Base-by-base conservation (phyloP, 2,888 invertebrate species). In the Teinopalpus imperialis region DNA sequence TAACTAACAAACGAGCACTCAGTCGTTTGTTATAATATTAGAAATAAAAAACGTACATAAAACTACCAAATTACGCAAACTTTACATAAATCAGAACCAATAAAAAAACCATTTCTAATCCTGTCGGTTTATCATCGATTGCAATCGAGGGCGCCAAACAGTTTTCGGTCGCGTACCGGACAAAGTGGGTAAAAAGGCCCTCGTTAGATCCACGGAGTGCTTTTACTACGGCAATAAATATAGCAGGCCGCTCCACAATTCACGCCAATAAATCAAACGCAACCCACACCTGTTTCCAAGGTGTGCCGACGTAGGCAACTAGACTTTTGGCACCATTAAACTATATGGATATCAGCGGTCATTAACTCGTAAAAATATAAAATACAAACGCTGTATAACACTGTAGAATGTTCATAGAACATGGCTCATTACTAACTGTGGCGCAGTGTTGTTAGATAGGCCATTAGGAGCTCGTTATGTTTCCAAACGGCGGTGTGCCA, bases 201-300 rank as follows among this genome's bases (percentile, higher is more conserved):
- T 3, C 14, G 9, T n/a, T 6, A 10, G 10, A 26, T 1, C 9
- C 16, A 18, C 16, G 16, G 18, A 27, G 13, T 13, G 8, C 8
- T 13, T 39, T 39, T 39, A 39, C 39, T 13, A 13, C 21, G 6
- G 4, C 21, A 29, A 39, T 39, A 39, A 27, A 37, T 37, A 27
- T 29, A 14, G 20, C 3, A 5, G 7, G 9, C 3, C 20, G 10
- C 12, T 4, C 13, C 21, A 13, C 6, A 34, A 21, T 13, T 1
- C 20, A 27, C 5, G 21, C 3, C 20, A 5, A 20, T 39, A 29
- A 39, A 14, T 30, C 39, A 30, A 24, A 5, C 29, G 2, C 39
- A 21, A 3, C 13, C 39, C 29, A 39, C 29, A 30, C 27, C 27
- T 37, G 37, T 9, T 10, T 18, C 10, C 10, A 18, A 18, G 16